phyloP scores from a whole-genome alignment of 2,797 vertebrate species.

The Neoniphon sammara region DNA sequence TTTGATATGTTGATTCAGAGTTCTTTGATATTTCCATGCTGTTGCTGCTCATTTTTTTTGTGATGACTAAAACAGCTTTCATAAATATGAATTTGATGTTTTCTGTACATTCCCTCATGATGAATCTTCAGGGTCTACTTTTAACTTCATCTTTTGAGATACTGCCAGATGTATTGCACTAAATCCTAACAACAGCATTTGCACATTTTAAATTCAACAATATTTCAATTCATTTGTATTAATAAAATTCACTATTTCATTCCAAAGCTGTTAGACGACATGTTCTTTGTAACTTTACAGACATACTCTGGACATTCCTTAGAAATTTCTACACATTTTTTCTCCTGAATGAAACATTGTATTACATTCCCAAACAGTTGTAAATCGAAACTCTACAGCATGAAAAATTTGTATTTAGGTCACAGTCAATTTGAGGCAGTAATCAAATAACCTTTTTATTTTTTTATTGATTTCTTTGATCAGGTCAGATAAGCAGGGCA shows the following conservation, averaged over 20 bases:
- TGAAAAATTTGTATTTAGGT: conserved; percentile 21
- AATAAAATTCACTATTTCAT: background rate
- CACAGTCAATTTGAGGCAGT: conserved; percentile 29
- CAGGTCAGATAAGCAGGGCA: conserved; percentile 41
- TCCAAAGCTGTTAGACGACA: background rate
- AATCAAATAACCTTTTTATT: conserved; percentile 7
- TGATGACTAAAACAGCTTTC: conserved; percentile 11
- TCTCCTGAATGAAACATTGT: conserved; percentile 1
- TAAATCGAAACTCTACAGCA: conserved; percentile 11
- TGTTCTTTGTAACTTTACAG: background rate
- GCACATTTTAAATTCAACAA: conserved; percentile 16
- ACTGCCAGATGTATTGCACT: background rate
- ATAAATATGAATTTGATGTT: conserved; percentile 4
- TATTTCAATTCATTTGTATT: background rate
- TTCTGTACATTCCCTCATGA: background rate
- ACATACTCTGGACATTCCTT: background rate
- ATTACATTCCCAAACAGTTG: background rate
- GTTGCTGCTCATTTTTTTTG: conserved; percentile 13
- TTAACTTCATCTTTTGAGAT: background rate
- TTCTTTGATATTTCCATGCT: background rate
- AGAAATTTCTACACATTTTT: background rate
- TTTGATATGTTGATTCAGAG: background rate
- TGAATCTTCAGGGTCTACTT: background rate
- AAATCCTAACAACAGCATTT: conserved; percentile 12
- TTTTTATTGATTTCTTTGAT: conserved; percentile 70